Evolutionary conservation across 2,888 invertebrate species (phyloP).

Genomic region (Siphlonurus alternatus): DNA sequence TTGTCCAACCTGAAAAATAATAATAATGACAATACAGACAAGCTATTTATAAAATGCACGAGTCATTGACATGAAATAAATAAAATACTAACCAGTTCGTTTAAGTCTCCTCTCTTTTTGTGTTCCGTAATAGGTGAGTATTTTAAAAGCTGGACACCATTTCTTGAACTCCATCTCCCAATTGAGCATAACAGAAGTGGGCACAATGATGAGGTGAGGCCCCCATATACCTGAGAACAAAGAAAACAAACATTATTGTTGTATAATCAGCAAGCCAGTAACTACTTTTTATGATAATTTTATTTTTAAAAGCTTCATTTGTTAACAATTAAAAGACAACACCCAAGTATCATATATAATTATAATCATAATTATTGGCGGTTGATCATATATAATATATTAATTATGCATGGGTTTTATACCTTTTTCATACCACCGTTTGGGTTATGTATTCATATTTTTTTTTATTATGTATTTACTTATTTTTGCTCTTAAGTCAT

Average conservation of each 20-base stretch:
- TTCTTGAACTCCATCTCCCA: conserved; percentile 99
- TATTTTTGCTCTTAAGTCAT: too few species aligned
- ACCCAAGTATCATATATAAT: background rate
- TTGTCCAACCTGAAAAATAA: conserved; percentile 64
- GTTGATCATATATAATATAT: too few species aligned
- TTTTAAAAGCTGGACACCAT: conserved; percentile 99
- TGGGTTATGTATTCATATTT: too few species aligned
- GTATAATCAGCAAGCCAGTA: background rate
- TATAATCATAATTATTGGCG: too few species aligned
- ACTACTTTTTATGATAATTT: background rate
- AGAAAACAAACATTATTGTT: conserved; percentile 4
- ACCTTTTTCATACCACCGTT: too few species aligned
- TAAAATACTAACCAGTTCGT: conserved; percentile 39
- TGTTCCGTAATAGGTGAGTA: conserved; percentile 93
- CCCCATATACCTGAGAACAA: conserved; percentile 66
- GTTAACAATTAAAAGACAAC: background rate
- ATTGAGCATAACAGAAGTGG: conserved; percentile 98
- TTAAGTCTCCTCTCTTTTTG: conserved; percentile 89
- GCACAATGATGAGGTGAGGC: conserved; percentile 96
- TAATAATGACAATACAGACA: background rate
- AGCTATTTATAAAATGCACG: background rate
- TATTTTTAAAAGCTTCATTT: background rate
- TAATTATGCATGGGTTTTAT: too few species aligned
- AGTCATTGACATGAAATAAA: background rate
- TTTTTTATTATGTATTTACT: too few species aligned